Evolutionary conservation across 2,888 invertebrate genomes (phyloP), one percentile per base, ranked within the genome.

Genomic region (Nephrotoma flavescens): DNA sequence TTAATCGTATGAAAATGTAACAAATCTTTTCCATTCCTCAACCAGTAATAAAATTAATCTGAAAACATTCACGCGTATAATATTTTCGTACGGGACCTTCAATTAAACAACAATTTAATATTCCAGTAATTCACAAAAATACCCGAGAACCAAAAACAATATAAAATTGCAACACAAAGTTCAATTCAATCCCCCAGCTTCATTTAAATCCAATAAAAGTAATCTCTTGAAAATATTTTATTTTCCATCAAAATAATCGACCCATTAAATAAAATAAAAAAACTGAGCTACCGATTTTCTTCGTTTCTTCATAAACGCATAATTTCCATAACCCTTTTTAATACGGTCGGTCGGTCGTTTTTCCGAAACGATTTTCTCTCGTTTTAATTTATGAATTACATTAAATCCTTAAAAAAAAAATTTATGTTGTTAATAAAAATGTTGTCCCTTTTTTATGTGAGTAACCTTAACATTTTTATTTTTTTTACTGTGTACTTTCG

Each of bases 331-430:
- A 71, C 71, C 71, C 71, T 71, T 71, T 71, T 71, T 11, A n/a
- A 41, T 42, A n/a, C 15, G 84, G 42, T n/a, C 84, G 42, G 84
- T 84, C 41, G 83, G 42, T n/a, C 41, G 83, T 84, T 84, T 84
- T 42, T 84, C 42, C 84, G n/a, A 84, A 84, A 42, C 41, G 15
- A 84, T 84, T 84, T 84, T n/a, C 42, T 84, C n/a, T 42, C 84
- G 84, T 84, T 84, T 84, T 84, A 84, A 84, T 84, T 84, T 84
- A 42, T 42, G 84, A 84, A 84, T 84, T 84, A 84, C 84, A 84
- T 84, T 84, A 84, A 84, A 84, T 42, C 42, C 41, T 84, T 41
- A n/a, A 84, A 84, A 84, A 84, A 41, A 83, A 84, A 3, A 42
- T 84, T 84, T 84, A 84, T 42, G 42, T 42, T 42, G 42, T 42